Percentiles rank a stretch among this genome's conserved stretches.
Evolutionary conservation across 2,797 vertebrate genomes (phyloP).

Genomic region (Eutrigla gurnardus): DNA sequence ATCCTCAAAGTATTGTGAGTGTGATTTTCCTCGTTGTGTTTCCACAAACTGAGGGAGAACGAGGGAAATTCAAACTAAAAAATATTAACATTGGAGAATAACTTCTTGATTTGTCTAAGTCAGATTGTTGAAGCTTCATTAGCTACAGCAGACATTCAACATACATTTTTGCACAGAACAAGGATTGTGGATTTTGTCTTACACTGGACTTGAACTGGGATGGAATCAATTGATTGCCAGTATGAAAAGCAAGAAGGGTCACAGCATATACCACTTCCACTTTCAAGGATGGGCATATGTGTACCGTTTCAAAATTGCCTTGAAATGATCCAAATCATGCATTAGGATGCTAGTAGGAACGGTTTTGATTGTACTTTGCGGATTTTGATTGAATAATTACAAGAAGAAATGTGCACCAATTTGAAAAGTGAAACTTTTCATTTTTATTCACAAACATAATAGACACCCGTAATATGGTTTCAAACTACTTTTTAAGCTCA

Average conservation of each 20-base stretch:
- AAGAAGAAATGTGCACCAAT: not conserved
- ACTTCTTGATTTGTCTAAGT: too few species aligned
- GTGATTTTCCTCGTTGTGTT: not conserved
- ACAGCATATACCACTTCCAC: not conserved
- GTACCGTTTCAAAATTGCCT: not conserved
- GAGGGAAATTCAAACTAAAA: not conserved
- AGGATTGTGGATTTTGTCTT: too few species aligned
- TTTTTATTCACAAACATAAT: not conserved
- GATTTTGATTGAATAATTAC: not conserved
- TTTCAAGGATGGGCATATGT: not conserved
- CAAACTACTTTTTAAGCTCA: not conserved
- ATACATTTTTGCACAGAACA: too few species aligned
- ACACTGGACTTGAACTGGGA: too few species aligned
- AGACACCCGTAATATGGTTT: not conserved
- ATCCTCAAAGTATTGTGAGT: not conserved
- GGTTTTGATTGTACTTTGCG: too few species aligned
- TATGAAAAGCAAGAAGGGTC: not conserved
- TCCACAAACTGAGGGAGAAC: not conserved
- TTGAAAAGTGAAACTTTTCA: not conserved
- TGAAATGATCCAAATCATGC: not conserved
- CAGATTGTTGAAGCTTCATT: too few species aligned
- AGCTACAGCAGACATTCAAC: too few species aligned
- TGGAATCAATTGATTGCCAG: not conserved
- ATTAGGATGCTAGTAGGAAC: too few species aligned
- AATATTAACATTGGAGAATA: too few species aligned